Percentiles rank a stretch among this genome's conserved stretches.
phyloP scores from a whole-genome alignment of 2,113 vertebrate genomes.

The Psittacus erithacus region DNA sequence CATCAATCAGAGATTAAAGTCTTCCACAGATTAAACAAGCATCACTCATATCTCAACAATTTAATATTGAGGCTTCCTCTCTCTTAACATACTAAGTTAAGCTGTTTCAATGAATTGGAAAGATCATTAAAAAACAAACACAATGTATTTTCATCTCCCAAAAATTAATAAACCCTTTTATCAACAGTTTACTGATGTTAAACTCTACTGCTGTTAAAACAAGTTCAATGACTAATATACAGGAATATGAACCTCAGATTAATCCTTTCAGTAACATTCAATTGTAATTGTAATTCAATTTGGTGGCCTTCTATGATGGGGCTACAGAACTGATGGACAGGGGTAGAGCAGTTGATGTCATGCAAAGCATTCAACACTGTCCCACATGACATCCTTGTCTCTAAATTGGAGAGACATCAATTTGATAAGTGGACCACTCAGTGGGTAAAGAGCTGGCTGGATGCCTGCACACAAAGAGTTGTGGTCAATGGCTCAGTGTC shows the following conservation, averaged over 20 bases:
- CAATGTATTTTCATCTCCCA: background rate
- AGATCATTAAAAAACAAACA: background rate
- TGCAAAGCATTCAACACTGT: no score
- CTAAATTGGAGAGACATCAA: no score
- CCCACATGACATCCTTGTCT: no score
- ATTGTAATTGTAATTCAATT: no score
- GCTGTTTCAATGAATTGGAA: background rate
- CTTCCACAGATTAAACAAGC: background rate
- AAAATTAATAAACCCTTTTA: background rate
- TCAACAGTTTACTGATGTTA: background rate
- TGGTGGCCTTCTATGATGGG: no score
- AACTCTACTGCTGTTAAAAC: background rate
- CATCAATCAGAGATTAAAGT: background rate
- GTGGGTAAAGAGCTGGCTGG: no score
- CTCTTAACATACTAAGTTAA: background rate
- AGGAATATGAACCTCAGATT: background rate
- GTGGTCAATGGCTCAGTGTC: no score
- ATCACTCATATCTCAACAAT: background rate
- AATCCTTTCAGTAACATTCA: background rate
- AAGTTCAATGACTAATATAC: background rate
- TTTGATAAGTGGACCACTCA: no score
- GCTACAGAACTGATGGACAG: no score
- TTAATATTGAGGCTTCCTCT: background rate
- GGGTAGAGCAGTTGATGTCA: no score
- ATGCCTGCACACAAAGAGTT: no score